These are phyloP conservation scores for Acestrorhynchus altus DNA, from an alignment of 2,797 vertebrate species.

Conservation along the genomic window DNA sequence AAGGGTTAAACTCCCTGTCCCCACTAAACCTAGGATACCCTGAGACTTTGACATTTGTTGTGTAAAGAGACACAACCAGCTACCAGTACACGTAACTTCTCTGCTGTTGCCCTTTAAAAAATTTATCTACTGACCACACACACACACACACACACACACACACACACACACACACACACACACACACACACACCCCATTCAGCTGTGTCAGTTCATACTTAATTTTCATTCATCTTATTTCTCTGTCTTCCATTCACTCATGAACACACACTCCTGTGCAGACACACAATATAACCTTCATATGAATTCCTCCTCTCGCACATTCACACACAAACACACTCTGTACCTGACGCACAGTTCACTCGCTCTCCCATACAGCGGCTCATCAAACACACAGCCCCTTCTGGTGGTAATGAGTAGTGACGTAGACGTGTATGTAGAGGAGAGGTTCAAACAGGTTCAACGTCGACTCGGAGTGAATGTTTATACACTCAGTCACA, in stretches of 20 bases:
- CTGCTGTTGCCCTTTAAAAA: no score
- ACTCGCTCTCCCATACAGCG: neutral
- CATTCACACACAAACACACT: neutral
- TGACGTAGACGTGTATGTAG: neutral
- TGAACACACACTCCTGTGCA: conserved; percentile 48
- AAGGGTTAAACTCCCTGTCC: no score
- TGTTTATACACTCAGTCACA: neutral
- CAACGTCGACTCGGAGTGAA: neutral
- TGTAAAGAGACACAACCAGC: no score
- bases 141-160: conserved; percentile 2
- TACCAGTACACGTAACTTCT: no score
- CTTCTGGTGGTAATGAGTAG: neutral
- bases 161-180: neutral
- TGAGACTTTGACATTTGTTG: no score
- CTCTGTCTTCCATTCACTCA: conserved; percentile 13
- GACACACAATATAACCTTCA: neutral
- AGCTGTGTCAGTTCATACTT: neutral
- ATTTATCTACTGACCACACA: no score
- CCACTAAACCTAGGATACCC: no score
- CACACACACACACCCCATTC: no score
- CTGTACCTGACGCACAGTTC: neutral
- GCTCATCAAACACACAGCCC: no score
- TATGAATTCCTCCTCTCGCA: neutral
- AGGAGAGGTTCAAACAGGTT: neutral
- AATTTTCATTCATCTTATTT: neutral